Evolutionary conservation across 1,140 invertebrate genomes (phyloP), one percentile per base, ranked within the genome.

Genomic region (Sycobia sp.): DNA sequence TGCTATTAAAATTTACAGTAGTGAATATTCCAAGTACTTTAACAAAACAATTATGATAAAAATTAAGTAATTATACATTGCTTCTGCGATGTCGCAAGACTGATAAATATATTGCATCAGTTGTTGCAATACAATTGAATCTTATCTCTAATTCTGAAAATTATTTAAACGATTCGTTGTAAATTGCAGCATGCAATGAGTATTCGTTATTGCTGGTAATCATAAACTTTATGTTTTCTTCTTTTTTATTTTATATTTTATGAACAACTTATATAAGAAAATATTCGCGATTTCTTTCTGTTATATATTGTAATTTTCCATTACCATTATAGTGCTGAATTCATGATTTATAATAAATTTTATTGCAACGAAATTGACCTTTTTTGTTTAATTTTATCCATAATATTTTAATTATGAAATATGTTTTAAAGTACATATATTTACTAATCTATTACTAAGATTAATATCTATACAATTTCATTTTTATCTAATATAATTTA

Each of bases 311-410:
- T 27, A 16, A 50, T 8, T 56, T 51, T 64, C 29, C 58, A 58
- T 58, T 57, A 39, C 36, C 27, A 56, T 63, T 55, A 41, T 47
- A 39, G 32, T 5, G 23, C 27, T 64, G 11, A 58, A 16, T 64
- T 64, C 57, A 34, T 44, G n/a, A 57, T 64, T 64, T 51, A 51
- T 38, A 64, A 64, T 64, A 64, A 64, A 64, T 51, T 64, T 57
- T 51, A 64, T 43, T 57, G 53, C 29, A 57, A 29, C 34, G 4
- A 54, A 53, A n/a, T n/a, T n/a, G n/a, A n/a, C n/a, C n/a, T n/a
- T n/a, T n/a, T n/a, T n/a, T n/a, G n/a, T n/a, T n/a, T n/a, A n/a
- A n/a, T n/a, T n/a, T n/a, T n/a, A n/a, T n/a, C n/a, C n/a, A n/a
- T n/a, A n/a, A n/a, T n/a, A n/a, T n/a, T n/a, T n/a, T n/a, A n/a